Base-by-base conservation (phyloP, 2,113 vertebrate genomes). In the Pelvicachromis taeniatus region DNA sequence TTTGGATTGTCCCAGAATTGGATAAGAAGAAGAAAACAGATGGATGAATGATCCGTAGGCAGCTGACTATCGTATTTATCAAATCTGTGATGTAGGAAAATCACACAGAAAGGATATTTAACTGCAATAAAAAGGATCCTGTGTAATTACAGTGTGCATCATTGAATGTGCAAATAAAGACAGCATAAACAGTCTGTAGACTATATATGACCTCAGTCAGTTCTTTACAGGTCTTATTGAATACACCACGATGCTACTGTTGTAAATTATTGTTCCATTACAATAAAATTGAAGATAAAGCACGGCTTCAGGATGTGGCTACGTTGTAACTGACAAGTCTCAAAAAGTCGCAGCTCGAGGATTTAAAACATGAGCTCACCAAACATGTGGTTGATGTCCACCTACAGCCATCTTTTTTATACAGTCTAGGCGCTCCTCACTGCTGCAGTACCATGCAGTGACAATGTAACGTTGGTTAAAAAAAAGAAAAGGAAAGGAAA, bases 401-500 rank as follows among this genome's bases (percentile, higher is more conserved):
- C 6, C 19, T 7, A 65, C 11, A 6, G 12, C 10, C 1, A 4
- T 52, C 70, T n/a, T 52, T 33, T 50, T 31, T 52, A 33, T 52
- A 75, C 70, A 75, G 70, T 52, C 45, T 52, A 31, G 1, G 26
- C 42, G 73, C 63, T 35, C 40, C 83, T 87, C 81, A 61, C 58
- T 82, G 58, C 68, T 89, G 89, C 85, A 85, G 75, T 65, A 29
- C 63, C 85, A 56, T 80, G 81, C 75, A 77, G 81, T 3, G 40
- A 83, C 75, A 81, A 68, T 61, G 73, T 48, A 83, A 61, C 79
- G 61, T 54, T 90, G 82, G 63, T 75, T 5, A 12, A 58, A 80
- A 73, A 73, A 65, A 63, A 33, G 8, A 33, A 40, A 65, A 10
- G 26, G 31, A 61, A 42, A 53, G 63, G 7, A 7, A 78, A 68